A percentile compares a stretch with the other conserved stretches of the same genome.
Evolutionary conservation across 2,888 invertebrate genomes (phyloP).

Genomic region (Zygaena filipendulae): DNA sequence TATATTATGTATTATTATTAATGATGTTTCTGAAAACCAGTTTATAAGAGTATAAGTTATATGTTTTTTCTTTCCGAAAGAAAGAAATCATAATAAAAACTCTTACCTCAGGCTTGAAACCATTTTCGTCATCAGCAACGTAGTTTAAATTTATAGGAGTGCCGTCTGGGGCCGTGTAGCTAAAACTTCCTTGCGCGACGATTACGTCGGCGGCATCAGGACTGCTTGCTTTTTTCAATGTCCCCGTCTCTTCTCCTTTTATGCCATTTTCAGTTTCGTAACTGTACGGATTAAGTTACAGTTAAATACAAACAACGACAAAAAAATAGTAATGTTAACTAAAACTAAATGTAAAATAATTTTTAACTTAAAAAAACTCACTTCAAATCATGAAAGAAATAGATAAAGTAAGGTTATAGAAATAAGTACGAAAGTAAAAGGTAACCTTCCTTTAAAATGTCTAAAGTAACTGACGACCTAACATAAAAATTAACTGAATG

Average conservation of each 20-base stretch:
- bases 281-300: conserved; percentile 45
- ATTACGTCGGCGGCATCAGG: conserved; percentile 75
- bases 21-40: no score
- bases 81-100: no score
- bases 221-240: conserved; percentile 76
- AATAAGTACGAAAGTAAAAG: no score
- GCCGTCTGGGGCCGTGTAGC: conserved; percentile 78
- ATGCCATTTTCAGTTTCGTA: conserved; percentile 86
- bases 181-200: conserved; percentile 73
- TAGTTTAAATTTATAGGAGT: conserved; percentile 76
- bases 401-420: no score
- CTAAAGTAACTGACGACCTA: no score
- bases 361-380: no score
- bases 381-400: no score
- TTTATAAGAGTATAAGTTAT: no score
- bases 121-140: conserved; percentile 77
- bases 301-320: background rate
- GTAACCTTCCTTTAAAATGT: no score
- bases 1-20: no score
- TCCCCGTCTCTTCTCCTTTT: conserved; percentile 82
- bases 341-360: conserved; percentile 1
- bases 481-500: no score
- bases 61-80: no score
- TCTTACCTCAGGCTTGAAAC: conserved; percentile 63
- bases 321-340: background rate